A percentile compares a stretch with the other conserved stretches of the same genome.
phyloP scores from a whole-genome alignment of 1,140 invertebrate species.

The Sesamia nonagrioides region DNA sequence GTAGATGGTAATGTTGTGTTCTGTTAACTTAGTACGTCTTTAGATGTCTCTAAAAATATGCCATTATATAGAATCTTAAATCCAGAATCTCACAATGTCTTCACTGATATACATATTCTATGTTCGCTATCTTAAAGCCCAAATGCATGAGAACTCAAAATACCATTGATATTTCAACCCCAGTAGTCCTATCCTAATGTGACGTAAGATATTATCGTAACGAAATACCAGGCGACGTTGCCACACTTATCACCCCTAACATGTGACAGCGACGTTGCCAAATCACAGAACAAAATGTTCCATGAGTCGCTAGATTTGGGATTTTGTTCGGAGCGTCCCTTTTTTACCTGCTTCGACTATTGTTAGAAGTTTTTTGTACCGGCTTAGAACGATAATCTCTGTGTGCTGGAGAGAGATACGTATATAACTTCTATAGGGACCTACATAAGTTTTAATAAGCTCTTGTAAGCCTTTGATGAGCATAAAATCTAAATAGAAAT shows the following conservation, averaged over 20 bases:
- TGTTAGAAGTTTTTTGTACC: constrained; percentile 41
- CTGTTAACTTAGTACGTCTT: too few relatives aligned
- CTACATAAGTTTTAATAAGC: background rate
- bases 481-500: too few relatives aligned
- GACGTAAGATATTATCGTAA: constrained; percentile 30
- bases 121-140: background rate
- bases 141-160: background rate
- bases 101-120: background rate
- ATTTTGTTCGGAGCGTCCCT: constrained; percentile 41
- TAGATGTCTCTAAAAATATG: too few relatives aligned
- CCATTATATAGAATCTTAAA: too few relatives aligned
- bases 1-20: too few relatives aligned
- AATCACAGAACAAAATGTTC: constrained; percentile 52
- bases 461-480: background rate
- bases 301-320: constrained; percentile 53
- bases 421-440: too few relatives aligned
- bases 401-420: background rate
- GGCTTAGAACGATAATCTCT: constrained; percentile 34
- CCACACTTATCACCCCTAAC: constrained; percentile 50
- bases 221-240: constrained; percentile 45
- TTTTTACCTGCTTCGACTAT: constrained; percentile 56
- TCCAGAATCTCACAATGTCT: too few relatives aligned
- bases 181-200: constrained; percentile 36
- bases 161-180: background rate
- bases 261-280: constrained; percentile 56